A percentile compares a stretch with the other conserved stretches of the same genome.
These are phyloP conservation scores for Apostichopus parvimensis DNA, from an alignment of 35 echinoderm and acorn worm genomes.

Conservation along the genomic window DNA sequence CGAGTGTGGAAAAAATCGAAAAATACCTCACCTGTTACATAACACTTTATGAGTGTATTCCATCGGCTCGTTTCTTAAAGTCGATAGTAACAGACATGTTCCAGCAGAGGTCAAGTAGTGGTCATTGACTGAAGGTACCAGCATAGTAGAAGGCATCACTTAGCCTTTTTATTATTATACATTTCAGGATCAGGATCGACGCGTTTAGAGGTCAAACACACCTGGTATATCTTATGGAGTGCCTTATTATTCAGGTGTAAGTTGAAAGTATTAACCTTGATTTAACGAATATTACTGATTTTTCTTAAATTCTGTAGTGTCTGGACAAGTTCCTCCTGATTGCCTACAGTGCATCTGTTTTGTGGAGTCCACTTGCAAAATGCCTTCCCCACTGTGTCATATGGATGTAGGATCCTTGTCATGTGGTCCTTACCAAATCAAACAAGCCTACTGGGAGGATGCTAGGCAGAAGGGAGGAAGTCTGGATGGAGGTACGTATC, in stretches of 20 bases:
- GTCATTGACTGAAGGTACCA: too few species aligned
- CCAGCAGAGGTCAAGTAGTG: too few species aligned
- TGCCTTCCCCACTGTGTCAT: constrained; percentile 67
- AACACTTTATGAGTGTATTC: too few species aligned
- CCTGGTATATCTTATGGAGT: too few species aligned
- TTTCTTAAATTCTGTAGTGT: neutral
- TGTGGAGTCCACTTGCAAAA: constrained; percentile 64
- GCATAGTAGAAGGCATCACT: too few species aligned
- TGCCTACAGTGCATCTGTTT: constrained; percentile 77
- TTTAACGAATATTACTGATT: neutral
- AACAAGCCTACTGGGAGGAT: constrained; percentile 65
- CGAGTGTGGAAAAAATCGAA: too few species aligned
- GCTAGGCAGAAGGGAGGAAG: constrained; percentile 51
- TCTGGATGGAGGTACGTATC: constrained; percentile 61
- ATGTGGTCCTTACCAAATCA: constrained; percentile 90
- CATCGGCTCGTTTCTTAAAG: too few species aligned
- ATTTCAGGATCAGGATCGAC: too few species aligned
- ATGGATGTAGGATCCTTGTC: constrained; percentile 71
- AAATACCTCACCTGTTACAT: too few species aligned
- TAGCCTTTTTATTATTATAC: too few species aligned
- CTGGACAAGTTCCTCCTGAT: constrained; percentile 32
- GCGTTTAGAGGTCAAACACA: too few species aligned
- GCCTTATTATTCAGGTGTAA: neutral
- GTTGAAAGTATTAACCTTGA: neutral
- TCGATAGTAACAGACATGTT: too few species aligned